Percentiles rank a stretch among this genome's conserved stretches.
Evolutionary conservation across 2,113 vertebrate genomes (phyloP).

Genomic region (Maccullochella peelii): DNA sequence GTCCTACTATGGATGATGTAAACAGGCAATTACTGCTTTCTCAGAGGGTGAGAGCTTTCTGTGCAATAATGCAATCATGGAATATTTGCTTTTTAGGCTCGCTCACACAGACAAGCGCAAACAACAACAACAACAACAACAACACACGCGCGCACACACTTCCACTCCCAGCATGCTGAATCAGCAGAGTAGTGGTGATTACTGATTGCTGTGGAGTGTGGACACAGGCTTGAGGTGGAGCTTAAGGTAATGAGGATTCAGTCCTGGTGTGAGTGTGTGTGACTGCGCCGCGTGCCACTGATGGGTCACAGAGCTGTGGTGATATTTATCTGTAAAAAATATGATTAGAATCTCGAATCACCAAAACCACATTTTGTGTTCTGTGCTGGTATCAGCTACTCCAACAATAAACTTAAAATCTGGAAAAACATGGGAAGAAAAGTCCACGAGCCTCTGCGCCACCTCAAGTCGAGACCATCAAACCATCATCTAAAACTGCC

Average conservation of each 20-base stretch:
- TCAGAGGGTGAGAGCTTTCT: background rate
- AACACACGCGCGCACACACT: background rate
- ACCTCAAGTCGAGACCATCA: no score
- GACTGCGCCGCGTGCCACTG: conserved; percentile 13
- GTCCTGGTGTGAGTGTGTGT: background rate
- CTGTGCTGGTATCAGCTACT: no score
- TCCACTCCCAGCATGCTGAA: conserved; percentile 24
- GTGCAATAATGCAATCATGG: conserved; percentile 31
- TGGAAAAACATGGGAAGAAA: no score
- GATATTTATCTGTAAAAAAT: conserved; percentile 43
- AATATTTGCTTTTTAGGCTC: conserved; percentile 33
- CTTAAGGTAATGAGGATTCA: conserved; percentile 39
- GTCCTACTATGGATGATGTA: conserved; percentile 21
- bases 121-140: no score
- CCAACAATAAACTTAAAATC: no score
- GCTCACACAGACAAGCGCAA: background rate
- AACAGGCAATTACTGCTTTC: conserved; percentile 49
- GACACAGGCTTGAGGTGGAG: conserved; percentile 3
- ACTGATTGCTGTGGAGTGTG: conserved; percentile 36
- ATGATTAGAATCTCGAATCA: no score
- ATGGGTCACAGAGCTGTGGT: conserved; percentile 33
- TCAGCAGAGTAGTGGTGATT: conserved; percentile 37
- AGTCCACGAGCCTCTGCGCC: no score
- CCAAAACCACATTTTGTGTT: no score
- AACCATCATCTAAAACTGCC: no score